phyloP scores from a whole-genome alignment of 53 echinoderm and acorn worm genomes.

The Henricia sp. region DNA sequence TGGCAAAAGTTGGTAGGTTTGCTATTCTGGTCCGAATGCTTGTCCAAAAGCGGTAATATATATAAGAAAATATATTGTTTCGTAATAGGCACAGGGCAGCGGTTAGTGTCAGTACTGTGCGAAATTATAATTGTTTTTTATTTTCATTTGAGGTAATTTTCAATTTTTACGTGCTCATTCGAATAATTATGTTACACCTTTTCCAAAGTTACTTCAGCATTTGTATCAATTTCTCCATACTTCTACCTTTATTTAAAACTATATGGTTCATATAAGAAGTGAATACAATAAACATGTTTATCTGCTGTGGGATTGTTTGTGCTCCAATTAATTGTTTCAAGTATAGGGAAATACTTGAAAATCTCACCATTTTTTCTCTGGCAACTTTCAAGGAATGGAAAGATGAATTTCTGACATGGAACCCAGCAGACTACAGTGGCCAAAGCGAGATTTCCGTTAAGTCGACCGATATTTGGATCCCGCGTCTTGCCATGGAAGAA shows the following conservation, averaged over 20 bases:
- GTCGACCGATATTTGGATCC: conserved; percentile 63
- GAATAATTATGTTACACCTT: not conserved
- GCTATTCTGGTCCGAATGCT: not conserved
- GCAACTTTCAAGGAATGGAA: conserved; percentile 69
- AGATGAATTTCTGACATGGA: conserved; percentile 84
- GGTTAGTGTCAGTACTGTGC: not conserved
- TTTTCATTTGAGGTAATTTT: not conserved
- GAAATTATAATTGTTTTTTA: not conserved
- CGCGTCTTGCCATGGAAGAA: conserved; percentile 56
- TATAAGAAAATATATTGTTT: not conserved
- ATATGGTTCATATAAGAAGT: not conserved
- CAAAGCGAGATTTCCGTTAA: conserved; percentile 25
- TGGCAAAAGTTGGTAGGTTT: conserved; percentile 42
- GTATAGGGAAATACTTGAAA: not conserved
- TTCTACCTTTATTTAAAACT: not conserved
- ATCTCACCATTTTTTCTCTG: not conserved
- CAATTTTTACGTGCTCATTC: not conserved
- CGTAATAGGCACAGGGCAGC: not conserved
- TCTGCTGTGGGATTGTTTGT: not conserved
- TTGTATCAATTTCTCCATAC: not conserved
- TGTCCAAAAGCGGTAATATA: not conserved
- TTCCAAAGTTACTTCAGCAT: not conserved
- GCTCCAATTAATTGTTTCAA: not conserved
- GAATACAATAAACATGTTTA: not conserved
- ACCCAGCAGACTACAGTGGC: conserved; percentile 78